phyloP scores from a whole-genome alignment of 2,888 invertebrate species.

The Eupithecia inturbata region DNA sequence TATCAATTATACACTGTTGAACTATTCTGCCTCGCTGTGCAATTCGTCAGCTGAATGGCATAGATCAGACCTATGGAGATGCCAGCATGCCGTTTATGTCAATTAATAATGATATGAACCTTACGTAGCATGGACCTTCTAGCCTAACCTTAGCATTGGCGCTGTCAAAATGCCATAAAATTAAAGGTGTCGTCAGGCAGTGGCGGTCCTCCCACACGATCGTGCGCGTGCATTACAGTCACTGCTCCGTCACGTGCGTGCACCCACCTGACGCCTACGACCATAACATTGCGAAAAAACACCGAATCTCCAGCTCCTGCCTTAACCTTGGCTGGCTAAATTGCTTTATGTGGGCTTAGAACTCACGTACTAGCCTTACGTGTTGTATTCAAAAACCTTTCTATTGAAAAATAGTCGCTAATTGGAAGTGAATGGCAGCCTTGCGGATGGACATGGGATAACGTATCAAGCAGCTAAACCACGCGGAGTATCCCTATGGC shows the following conservation, averaged over 20 bases:
- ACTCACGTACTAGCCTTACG: constrained; percentile 33
- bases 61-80: not conserved
- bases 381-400: constrained; percentile 36
- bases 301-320: constrained; percentile 72
- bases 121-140: constrained; percentile 21
- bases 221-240: constrained; percentile 62
- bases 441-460: constrained; percentile 38
- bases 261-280: constrained; percentile 81
- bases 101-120: not conserved
- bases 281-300: constrained; percentile 80
- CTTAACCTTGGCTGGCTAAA: constrained; percentile 79
- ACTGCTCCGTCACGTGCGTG: constrained; percentile 76
- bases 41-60: not conserved
- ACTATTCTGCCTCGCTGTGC: not conserved
- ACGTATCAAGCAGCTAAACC: constrained; percentile 49
- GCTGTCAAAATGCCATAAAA: constrained; percentile 37
- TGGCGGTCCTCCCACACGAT: constrained; percentile 68
- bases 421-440: constrained; percentile 41
- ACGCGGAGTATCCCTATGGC: constrained; percentile 73
- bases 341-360: constrained; percentile 72
- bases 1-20: not conserved
- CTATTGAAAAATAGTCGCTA: constrained; percentile 42
- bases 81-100: too few species aligned
- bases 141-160: constrained; percentile 29
- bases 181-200: constrained; percentile 48